These are phyloP conservation scores for Coregonus suidteri DNA, from an alignment of 2,797 vertebrate species.

Conservation along the genomic window DNA sequence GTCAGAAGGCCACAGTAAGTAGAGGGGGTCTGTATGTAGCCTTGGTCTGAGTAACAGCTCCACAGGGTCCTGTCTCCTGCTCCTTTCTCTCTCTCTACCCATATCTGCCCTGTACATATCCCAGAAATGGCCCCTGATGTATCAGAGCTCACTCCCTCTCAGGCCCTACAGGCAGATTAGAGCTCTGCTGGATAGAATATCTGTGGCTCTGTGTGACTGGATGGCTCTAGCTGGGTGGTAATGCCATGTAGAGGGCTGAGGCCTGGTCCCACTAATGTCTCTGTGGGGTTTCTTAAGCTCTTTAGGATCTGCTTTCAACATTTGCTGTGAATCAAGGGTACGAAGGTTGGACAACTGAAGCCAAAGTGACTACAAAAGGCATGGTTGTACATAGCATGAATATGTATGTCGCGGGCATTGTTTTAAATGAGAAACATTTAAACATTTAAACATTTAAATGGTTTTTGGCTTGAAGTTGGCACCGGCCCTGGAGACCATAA, in stretches of 20 bases:
- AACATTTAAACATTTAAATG: constrained; percentile 28
- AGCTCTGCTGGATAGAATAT: constrained; percentile 55
- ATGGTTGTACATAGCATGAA: constrained; percentile 32
- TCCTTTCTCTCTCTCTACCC: constrained; percentile 34
- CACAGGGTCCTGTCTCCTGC: constrained; percentile 28
- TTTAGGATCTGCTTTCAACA: constrained; percentile 53
- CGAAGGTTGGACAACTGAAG: constrained; percentile 52
- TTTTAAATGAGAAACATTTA: constrained; percentile 54
- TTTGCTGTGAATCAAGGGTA: constrained; percentile 43
- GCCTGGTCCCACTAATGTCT: constrained; percentile 50
- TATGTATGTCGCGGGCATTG: constrained; percentile 48
- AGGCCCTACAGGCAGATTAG: constrained; percentile 36
- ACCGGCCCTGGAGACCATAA: constrained; percentile 50
- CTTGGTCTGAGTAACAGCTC: constrained; percentile 49
- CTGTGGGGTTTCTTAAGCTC: constrained; percentile 50
- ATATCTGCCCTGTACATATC: constrained; percentile 41
- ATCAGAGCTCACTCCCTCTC: constrained; percentile 38
- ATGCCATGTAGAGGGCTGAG: constrained; percentile 49
- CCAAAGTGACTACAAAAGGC: constrained; percentile 53
- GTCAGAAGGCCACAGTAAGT: constrained; percentile 47
- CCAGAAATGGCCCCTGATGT: constrained; percentile 46
- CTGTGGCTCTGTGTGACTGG: constrained; percentile 40
- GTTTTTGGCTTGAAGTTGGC: constrained; percentile 43
- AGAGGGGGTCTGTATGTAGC: constrained; percentile 37
- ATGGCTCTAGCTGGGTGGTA: constrained; percentile 45